Base-by-base conservation (phyloP, 2,113 vertebrate genomes). In the Pelodiscus sinensis region DNA sequence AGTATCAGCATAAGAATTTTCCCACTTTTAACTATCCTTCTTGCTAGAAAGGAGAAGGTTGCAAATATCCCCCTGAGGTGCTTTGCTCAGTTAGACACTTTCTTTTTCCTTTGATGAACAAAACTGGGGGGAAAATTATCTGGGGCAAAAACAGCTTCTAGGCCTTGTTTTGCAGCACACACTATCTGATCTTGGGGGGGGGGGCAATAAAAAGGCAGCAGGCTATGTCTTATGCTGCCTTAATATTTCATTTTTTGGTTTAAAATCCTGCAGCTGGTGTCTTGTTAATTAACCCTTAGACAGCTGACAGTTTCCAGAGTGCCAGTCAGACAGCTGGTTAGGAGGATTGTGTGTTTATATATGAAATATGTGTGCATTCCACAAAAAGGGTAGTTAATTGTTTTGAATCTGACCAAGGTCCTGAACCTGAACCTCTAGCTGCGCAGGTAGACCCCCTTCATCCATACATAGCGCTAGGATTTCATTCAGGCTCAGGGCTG, bases 41-140 rank as follows among this genome's bases (percentile, higher is more conserved):
- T 65, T 93, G 50, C 85, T 92, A 56, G 62, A 89, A 73, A 81
- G 38, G 81, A 92, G 90, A 75, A 57, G 65, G n/a, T 58, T 96
- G 91, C 2, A 89, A 90, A 80, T 90, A 2, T 84, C 52, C 92
- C 87, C 11, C 78, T 75, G 54, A 10, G 44, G 31, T 19, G 57
- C 84, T 81, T 16, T 75, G 73, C 44, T 58, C 22, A 62, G 50
- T 82, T 56, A 52, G 81, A 77, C 4, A 25, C 68, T 24, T 79
- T 50, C 54, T 29, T 55, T 81, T 89, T 84, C 79, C 75, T 96
- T 88, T 85, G 55, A 60, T 62, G 57, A 29, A 84, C 62, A 78
- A 81, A 93, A 92, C 77, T 5, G 82, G 86, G 62, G 29, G 60
- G 82, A 62, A 82, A 80, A 50, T 31, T 3, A 2, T 27, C n/a